A percentile compares a stretch with the other conserved stretches of the same genome.
phyloP scores from a whole-genome alignment of 2,888 invertebrate genomes.

The Sceliomorpha sp. region DNA sequence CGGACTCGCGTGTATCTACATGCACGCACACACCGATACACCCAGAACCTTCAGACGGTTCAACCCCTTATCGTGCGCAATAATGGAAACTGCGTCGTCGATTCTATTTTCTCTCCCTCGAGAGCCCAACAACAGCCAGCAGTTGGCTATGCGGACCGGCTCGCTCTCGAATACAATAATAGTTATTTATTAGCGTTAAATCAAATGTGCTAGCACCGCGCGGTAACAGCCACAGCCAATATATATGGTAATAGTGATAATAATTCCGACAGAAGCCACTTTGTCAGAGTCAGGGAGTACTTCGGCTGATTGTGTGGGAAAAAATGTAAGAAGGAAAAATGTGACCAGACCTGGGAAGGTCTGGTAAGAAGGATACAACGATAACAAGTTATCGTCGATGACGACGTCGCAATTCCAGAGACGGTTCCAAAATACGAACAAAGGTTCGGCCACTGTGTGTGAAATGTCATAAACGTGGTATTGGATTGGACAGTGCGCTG shows the following conservation, averaged over 20 bases:
- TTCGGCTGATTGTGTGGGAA: constrained; percentile 41
- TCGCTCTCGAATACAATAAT: constrained; percentile 75
- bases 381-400: constrained; percentile 11
- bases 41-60: constrained; percentile 56
- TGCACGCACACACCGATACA: constrained; percentile 44
- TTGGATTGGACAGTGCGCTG: too few relatives aligned
- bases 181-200: constrained; percentile 79
- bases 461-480: too few relatives aligned
- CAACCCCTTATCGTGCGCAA: constrained; percentile 71
- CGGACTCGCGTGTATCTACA: constrained; percentile 33
- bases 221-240: constrained; percentile 68
- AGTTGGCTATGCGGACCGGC: constrained; percentile 49
- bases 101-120: constrained; percentile 79
- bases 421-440: neutral
- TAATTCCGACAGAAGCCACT: constrained; percentile 74
- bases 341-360: neutral
- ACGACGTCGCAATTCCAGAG: neutral
- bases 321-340: constrained; percentile 12
- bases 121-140: constrained; percentile 63
- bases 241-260: constrained; percentile 79
- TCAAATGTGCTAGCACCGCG: constrained; percentile 76
- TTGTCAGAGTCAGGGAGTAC: constrained; percentile 52
- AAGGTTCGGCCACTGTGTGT: neutral
- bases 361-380: constrained; percentile 1
- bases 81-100: constrained; percentile 79